These are phyloP conservation scores for Nothobranchius kuhntae DNA, from an alignment of 2,113 vertebrate genomes.

Conservation along the genomic window DNA sequence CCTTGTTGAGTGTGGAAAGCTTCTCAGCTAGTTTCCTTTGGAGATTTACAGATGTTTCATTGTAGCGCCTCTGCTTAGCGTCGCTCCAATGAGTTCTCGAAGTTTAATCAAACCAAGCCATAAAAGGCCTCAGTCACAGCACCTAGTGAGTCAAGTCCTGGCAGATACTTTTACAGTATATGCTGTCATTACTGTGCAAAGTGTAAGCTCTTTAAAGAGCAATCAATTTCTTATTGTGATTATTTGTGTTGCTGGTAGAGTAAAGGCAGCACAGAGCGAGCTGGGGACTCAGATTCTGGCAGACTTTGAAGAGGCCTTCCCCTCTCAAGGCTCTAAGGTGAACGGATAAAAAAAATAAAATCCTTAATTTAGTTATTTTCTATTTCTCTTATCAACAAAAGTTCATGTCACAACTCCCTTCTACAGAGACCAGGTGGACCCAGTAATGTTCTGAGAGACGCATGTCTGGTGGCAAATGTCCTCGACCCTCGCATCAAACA, in stretches of 20 bases:
- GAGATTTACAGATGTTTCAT: no score
- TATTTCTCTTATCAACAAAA: neutral
- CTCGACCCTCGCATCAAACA: slow-evolving; percentile 95
- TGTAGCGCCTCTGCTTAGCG: no score
- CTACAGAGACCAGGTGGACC: slow-evolving; percentile 89
- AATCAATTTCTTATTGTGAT: neutral
- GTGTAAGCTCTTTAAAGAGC: no score
- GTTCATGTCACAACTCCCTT: neutral
- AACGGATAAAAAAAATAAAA: slow-evolving; percentile 25
- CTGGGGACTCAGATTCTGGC: slow-evolving; percentile 96
- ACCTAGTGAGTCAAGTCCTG: no score
- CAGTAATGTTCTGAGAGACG: slow-evolving; percentile 94
- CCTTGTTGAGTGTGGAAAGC: no score
- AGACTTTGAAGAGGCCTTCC: slow-evolving; percentile 97
- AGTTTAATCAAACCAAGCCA: no score
- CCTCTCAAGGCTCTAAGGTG: slow-evolving; percentile 95
- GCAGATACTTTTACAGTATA: no score
- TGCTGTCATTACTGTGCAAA: no score
- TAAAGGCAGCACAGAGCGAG: slow-evolving; percentile 95
- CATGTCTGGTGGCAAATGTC: slow-evolving; percentile 94
- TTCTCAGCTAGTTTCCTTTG: no score
- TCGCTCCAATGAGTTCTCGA: no score
- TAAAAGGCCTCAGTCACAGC: no score
- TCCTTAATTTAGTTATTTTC: neutral
- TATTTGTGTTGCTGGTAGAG: slow-evolving; percentile 76